These are phyloP conservation scores for Cybosia mesomella DNA, from an alignment of 2,888 invertebrate species.

Conservation along the genomic window DNA sequence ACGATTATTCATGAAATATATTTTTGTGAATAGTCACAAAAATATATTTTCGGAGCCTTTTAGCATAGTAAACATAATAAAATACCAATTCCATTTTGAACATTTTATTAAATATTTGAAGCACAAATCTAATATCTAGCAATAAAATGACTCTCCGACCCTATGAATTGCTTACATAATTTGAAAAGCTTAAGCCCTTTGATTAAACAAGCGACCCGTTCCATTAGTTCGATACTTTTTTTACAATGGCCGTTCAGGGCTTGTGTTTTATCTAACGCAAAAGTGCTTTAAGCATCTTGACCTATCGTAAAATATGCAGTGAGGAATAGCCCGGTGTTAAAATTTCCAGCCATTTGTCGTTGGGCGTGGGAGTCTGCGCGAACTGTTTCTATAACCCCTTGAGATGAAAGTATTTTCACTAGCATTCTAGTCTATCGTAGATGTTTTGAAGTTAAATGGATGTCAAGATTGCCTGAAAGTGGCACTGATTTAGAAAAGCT, in stretches of 20 bases:
- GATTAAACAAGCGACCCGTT: slow-evolving; percentile 42
- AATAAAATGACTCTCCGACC: background rate
- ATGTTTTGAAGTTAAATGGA: background rate
- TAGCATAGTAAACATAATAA: no score
- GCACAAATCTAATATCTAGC: background rate
- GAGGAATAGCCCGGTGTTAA: slow-evolving; percentile 45
- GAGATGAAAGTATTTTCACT: slow-evolving; percentile 23
- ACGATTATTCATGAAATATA: background rate
- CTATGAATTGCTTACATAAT: slow-evolving; percentile 43
- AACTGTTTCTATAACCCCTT: slow-evolving; percentile 27
- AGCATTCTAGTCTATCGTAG: background rate
- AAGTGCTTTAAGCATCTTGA: slow-evolving; percentile 60
- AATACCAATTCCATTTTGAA: no score
- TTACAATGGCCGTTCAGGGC: slow-evolving; percentile 36
- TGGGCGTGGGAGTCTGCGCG: slow-evolving; percentile 14
- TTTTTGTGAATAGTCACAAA: no score
- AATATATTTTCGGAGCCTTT: background rate
- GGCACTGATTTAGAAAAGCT: background rate
- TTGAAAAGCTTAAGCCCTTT: slow-evolving; percentile 39
- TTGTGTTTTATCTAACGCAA: slow-evolving; percentile 59
- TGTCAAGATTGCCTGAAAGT: background rate
- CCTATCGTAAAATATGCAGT: slow-evolving; percentile 64
- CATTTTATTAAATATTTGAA: no score
- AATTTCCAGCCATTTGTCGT: slow-evolving; percentile 57
- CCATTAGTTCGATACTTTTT: slow-evolving; percentile 43